Base-by-base conservation (phyloP, 37 sponge, comb jelly and placozoan genomes). In the Spongia lamella region DNA sequence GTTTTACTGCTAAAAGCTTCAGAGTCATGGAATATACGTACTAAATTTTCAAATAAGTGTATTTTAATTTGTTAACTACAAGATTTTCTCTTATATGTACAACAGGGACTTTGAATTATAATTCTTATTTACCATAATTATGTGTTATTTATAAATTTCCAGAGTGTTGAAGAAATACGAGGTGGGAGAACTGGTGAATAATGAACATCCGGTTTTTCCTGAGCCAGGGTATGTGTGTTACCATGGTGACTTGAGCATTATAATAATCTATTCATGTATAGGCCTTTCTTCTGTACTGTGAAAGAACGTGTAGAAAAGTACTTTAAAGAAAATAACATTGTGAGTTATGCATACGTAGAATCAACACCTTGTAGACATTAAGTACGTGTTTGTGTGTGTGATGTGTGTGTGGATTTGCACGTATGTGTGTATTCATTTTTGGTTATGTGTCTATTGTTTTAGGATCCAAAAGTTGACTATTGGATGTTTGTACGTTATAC, bases 251-350 rank as follows among this genome's bases (percentile, higher is more conserved):
- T n/a, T n/a, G n/a, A n/a, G n/a, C n/a, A n/a, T n/a, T 43, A 15
- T 40, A 4, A 34, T 20, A 14, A n/a, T 2, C 51, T 20, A 16
- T 16, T 51, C 4, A 5, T n/a, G 30, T 33, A 72, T 61, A 88
- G 93, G 24, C 63, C 82, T 31, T 96, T 96, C 69, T 82, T 84
- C 47, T 27, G 32, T n/a, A 92, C 87, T 39, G 61, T 96, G 70
- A 89, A 75, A 36, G 34, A 82, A 53, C 54, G 90, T 54, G 96
- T 96, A 24, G 77, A 85, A 29, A 69, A 64, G 13, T 89, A 86
- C 56, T 96, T 96, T 77, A 93, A 89, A 43, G 90, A 85, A 7
- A 83, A 90, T 69, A 90, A 94, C 70, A 94, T 94, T 66, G 92
- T 92, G 70, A 68, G 91, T 76, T 17, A 16, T 29, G 4, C n/a